phyloP scores from a whole-genome alignment of 2,888 invertebrate species.

The Neria commutata region DNA sequence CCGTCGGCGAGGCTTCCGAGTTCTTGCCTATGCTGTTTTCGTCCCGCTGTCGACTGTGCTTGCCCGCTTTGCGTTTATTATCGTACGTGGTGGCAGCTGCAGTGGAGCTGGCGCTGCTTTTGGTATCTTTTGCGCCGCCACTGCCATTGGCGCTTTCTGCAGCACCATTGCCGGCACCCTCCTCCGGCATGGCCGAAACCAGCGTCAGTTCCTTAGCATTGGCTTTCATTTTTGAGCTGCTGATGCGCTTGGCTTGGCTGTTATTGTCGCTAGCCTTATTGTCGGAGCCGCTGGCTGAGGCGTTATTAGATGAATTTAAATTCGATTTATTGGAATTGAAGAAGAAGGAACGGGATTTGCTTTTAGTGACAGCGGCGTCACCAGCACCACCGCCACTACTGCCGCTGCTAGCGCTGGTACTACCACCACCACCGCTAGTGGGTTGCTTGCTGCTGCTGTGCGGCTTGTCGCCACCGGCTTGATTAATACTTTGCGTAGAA shows the following conservation, averaged over 20 bases:
- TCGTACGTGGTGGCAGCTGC: constrained; percentile 35
- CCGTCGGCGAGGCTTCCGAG: constrained; percentile 67
- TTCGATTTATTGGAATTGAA: constrained; percentile 46
- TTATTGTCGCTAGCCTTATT: constrained; percentile 47
- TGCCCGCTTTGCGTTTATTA: constrained; percentile 52
- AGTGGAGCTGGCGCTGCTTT: constrained; percentile 22
- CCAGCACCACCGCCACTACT: constrained; percentile 45
- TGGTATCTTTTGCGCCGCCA: background rate
- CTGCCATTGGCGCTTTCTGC: constrained; percentile 9
- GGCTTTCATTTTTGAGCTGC: constrained; percentile 45
- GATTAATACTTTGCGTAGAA: constrained; percentile 33
- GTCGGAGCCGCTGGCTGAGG: constrained; percentile 51
- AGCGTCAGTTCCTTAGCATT: constrained; percentile 54
- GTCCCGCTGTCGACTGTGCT: constrained; percentile 54
- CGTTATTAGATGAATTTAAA: constrained; percentile 45
- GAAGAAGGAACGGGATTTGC: constrained; percentile 44
- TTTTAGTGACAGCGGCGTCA: constrained; percentile 37
- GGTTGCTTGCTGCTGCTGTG: constrained; percentile 22
- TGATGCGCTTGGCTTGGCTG: constrained; percentile 42
- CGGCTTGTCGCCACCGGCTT: constrained; percentile 11
- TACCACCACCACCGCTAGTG: constrained; percentile 37
- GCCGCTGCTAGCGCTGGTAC: constrained; percentile 45
- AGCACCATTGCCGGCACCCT: constrained; percentile 22
- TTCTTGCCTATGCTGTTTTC: constrained; percentile 52
- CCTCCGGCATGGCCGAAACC: constrained; percentile 50